These are phyloP conservation scores for Chaetoderma sp. DNA, from an alignment of 2,888 invertebrate species.

Conservation along the genomic window DNA sequence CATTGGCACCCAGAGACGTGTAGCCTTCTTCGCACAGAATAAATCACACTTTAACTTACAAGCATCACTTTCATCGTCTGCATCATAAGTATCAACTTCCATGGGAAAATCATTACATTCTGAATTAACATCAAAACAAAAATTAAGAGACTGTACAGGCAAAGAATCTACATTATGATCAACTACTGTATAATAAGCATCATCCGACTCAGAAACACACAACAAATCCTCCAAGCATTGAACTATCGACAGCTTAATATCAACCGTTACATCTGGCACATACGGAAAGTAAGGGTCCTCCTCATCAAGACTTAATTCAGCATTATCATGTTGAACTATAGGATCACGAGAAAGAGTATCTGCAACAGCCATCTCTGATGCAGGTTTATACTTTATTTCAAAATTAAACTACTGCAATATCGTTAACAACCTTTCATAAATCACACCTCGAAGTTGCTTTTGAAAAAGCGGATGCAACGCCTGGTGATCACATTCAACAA, in stretches of 20 bases:
- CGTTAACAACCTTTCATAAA: conserved; percentile 3
- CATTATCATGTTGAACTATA: neutral
- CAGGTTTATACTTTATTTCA: neutral
- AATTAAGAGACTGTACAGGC: too few relatives aligned
- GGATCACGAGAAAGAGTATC: neutral
- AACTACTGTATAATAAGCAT: too few relatives aligned
- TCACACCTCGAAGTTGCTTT: neutral
- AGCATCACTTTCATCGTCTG: neutral
- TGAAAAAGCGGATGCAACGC: conserved; percentile 2
- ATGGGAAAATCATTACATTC: too few relatives aligned
- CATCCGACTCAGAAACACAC: neutral
- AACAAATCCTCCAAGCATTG: neutral
- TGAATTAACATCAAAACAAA: too few relatives aligned
- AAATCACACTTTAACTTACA: neutral
- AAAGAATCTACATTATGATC: too few relatives aligned
- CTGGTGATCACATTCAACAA: conserved; percentile 5
- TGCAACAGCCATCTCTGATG: neutral
- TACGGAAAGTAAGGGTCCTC: conserved; percentile 4
- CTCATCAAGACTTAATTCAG: neutral
- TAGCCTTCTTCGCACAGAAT: neutral
- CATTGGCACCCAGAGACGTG: neutral
- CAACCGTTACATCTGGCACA: neutral
- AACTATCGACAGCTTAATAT: neutral
- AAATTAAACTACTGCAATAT: conserved; percentile 1
- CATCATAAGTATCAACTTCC: conserved; percentile 4